Evolutionary conservation across 2,888 invertebrate species (phyloP).

Genomic region (Rhyacophila evoluta): DNA sequence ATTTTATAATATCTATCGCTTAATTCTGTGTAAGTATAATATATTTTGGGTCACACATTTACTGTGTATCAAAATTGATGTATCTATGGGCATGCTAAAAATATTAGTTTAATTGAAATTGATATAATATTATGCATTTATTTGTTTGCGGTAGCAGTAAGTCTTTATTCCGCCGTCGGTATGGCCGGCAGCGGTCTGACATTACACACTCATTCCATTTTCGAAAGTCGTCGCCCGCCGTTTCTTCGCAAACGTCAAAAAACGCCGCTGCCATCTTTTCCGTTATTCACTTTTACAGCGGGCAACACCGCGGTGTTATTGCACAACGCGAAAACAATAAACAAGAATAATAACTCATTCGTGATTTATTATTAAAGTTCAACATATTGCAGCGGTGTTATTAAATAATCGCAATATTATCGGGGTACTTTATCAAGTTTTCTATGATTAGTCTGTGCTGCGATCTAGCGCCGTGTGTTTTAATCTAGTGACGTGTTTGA

Average conservation of each 20-base stretch:
- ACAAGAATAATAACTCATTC: background rate
- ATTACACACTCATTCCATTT: conserved; percentile 33
- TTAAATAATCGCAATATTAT: background rate
- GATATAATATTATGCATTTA: background rate
- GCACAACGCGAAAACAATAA: background rate
- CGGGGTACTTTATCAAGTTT: background rate
- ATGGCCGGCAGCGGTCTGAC: conserved; percentile 13
- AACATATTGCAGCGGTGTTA: background rate
- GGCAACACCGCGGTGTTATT: background rate
- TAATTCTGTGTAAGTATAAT: no score
- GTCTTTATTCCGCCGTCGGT: background rate
- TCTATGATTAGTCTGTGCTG: background rate
- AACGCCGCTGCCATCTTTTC: background rate
- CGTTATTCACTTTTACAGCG: background rate
- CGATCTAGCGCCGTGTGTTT: background rate
- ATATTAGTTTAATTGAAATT: no score
- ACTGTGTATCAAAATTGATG: no score
- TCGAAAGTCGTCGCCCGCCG: conserved; percentile 33
- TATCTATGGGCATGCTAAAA: no score
- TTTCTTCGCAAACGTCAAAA: conserved; percentile 19
- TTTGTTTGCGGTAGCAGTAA: background rate
- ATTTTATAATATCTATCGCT: no score
- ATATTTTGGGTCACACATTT: no score
- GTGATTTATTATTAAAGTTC: background rate
- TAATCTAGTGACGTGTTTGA: background rate